Conservation (phyloP, 2,888 invertebrate genomes). For the Acleris literana region DNA sequence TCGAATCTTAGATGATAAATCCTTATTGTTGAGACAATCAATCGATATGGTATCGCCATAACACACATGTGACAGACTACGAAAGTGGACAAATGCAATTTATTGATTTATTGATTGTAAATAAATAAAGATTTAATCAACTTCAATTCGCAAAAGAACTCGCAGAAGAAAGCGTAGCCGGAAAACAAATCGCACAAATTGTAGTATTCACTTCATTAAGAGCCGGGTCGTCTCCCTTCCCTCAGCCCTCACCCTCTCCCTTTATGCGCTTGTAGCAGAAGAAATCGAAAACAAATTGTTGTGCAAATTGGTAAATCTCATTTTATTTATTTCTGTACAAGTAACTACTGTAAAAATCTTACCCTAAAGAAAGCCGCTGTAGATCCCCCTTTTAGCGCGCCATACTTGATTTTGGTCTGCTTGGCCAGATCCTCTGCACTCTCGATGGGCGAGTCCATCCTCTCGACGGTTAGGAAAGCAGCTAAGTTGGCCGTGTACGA, state of each 20-base stretch:
- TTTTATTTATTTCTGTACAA: conserved; percentile 1
- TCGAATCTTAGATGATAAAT: no score
- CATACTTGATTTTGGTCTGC: conserved; percentile 98
- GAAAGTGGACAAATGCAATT: no score
- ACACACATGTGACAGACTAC: no score
- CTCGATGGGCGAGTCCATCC: conserved; percentile 97
- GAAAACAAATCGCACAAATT: conserved; percentile 33
- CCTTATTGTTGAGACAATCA: no score
- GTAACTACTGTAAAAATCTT: conserved; percentile 45
- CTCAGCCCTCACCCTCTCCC: not conserved
- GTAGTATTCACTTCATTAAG: conserved; percentile 37
- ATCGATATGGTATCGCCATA: no score
- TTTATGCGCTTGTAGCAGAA: conserved; percentile 3
- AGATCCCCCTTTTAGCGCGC: conserved; percentile 95
- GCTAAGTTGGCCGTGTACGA: conserved; percentile 98
- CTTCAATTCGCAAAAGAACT: conserved; percentile 15
- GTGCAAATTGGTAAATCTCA: conserved; percentile 18
- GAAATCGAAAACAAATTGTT: conserved; percentile 15
- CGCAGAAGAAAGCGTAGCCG: not conserved
- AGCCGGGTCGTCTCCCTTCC: not conserved
- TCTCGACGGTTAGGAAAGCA: conserved; percentile 95
- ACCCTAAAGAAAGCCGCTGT: conserved; percentile 98
- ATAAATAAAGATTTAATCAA: not conserved
- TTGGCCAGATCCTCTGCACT: conserved; percentile 97
- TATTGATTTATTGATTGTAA: no score